Base-by-base conservation (phyloP, 2,113 vertebrate species). In the Cynopterus brachyotis region DNA sequence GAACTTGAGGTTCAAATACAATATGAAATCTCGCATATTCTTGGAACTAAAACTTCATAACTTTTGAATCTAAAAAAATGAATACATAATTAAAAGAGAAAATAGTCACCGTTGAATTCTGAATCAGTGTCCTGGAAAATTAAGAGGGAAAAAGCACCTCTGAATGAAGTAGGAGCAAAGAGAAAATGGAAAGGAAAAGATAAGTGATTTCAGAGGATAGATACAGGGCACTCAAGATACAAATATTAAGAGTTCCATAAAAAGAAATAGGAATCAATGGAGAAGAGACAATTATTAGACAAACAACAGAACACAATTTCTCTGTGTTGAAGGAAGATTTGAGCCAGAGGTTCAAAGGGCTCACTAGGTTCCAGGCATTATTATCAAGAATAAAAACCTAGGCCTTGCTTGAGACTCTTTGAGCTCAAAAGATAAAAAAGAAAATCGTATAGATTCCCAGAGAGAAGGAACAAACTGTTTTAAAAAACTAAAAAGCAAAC, bases 381-480 rank as follows among this genome's bases (percentile, higher is more conserved):
- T 60, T 96, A 6, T 72, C 26, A 93, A 85, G 57, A 67, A 87
- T 50, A 73, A 88, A 67, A 95, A 47, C 30, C 24, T 73, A 70
- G 30, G n/a, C 45, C 24, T 60, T 17, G 53, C 50, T 30, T 15
- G 0, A 69, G 60, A 87, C 73, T 90, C 78, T 69, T 55, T 87
- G 50, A 95, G 45, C 28, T 75, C 66, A 73, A 85, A 93, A 19
- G 45, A 93, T 93, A 79, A 66, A 90, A 90, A 84, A 47, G 17
- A 83, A 96, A 92, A 93, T 78, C 15, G 3, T 59, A 70, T 13
- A 16, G 40, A 79, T n/a, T 94, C 22, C 60, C 37, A 88, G 69
- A 92, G 6, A 90, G 70, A 95, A 92, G 59, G 64, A 50, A 85
- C 3, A 91, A 79, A 88, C 24, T 86, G 32, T 84, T 96, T 89